Base-by-base conservation (phyloP, 1,140 invertebrate species). In the Drosophila kikkawai region DNA sequence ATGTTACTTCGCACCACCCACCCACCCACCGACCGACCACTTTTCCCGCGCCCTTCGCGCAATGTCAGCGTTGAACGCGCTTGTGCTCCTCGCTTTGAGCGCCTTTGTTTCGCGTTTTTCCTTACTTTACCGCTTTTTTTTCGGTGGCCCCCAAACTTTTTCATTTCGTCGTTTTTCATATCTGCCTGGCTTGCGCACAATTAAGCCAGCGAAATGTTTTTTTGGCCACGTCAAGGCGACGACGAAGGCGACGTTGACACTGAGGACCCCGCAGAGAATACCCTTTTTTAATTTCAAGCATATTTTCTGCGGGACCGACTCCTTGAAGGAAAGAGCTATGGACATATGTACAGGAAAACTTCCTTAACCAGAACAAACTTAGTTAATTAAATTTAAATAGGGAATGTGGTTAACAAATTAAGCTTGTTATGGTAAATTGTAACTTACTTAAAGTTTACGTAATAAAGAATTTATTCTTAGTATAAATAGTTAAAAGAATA, bases 121-220 rank as follows among this genome's bases (percentile, higher is more conserved):
- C 39, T 34, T 55, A 42, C 47, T 44, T 41, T 44, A 48, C 48
- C 50, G 34, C 1, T 19, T 45, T 55, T 50, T 56, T 82, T 47
- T 58, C 19, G 60, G 55, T 50, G 51, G 47, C 53, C 19, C 64
- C 66, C 50, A 88, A 88, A 84, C 85, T 88, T 88, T 88, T 88
- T 90, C 84, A 88, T 88, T 88, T 84, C 66, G 45, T 59, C 73
- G 79, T 79, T 84, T 82, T 79, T 81, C 80, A 55, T 44, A 88
- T 88, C 84, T 88, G 84, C 80, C 70, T 81, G 78, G 85, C 77
- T 84, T 80, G 84, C 70, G 81, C 84, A 63, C 85, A 87, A 87
- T 87, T 87, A 87, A 87, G 84, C 80, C 85, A 56, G 68, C 65
- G 68, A 88, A 87, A 87, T 88, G 85, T 88, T 88, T 44, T 88